phyloP scores from a whole-genome alignment of 1,140 invertebrate species.

The Portunus trituberculatus region DNA sequence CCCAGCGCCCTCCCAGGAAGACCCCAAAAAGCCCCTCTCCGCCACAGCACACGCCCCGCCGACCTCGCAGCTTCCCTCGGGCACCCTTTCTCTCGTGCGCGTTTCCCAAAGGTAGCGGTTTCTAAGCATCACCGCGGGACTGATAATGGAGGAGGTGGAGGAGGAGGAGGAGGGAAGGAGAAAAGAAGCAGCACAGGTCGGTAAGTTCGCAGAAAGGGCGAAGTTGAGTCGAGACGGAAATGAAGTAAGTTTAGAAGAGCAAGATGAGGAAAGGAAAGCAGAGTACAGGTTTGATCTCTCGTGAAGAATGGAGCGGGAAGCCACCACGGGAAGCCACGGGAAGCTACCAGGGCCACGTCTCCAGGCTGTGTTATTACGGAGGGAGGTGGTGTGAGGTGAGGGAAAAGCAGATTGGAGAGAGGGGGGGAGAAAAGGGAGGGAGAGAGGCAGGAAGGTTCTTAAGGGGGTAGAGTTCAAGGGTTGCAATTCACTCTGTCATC shows the following conservation, averaged over 20 bases:
- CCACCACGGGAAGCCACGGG: conserved; percentile 2
- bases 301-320: neutral
- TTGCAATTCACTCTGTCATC: neutral
- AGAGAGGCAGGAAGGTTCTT: neutral
- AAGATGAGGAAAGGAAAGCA: neutral
- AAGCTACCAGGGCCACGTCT: conserved; percentile 14
- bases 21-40: neutral
- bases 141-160: neutral
- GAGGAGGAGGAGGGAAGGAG: neutral
- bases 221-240: neutral
- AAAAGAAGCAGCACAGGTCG: neutral
- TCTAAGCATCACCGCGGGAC: neutral
- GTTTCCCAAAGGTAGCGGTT: conserved; percentile 27
- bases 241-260: neutral
- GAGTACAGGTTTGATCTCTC: neutral
- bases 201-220: neutral
- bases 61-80: neutral
- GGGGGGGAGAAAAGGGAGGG: neutral
- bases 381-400: neutral
- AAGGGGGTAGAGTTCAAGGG: neutral
- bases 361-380: neutral
- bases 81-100: neutral
- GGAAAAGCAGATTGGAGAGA: neutral
- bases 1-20: neutral
- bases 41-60: neutral